Evolutionary conservation across 2,888 invertebrate species (phyloP), one percentile per base, ranked within the genome.

Genomic region (Dioctria rufipes): DNA sequence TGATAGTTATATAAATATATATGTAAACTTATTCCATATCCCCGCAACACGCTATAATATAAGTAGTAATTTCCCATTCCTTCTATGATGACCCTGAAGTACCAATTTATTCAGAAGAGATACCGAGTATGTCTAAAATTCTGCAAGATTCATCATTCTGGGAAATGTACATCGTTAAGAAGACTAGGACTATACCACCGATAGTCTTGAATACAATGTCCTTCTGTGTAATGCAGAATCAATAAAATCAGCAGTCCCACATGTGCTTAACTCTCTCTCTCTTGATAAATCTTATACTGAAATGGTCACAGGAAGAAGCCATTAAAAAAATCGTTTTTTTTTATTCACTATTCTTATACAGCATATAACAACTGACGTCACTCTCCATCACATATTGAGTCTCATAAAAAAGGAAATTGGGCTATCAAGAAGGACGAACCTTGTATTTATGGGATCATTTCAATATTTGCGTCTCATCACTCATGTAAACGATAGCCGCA

Each of bases 331-430:
- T 43, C 43, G 49, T 67, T 25, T 25, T 25, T n/a, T 43, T 67
- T 25, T 46, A 67, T 42, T 67, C 42, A 46, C 42, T 67, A 43
- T 13, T 67, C 46, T 46, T 67, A 67, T 25, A 25, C 25, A 25
- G 0, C 0, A 25, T 25, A 25, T 25, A 25, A 25, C 46, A 51
- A 71, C 54, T 71, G 71, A 54, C 40, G 71, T 71, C 40, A 25
- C 25, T 60, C n/a, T 60, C 60, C 60, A 13, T 60, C 60, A 60
- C 60, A 25, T 60, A 60, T n/a, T 60, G 60, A 60, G 5, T 51
- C 9, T 40, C 71, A 71, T 71, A 71, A 71, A 71, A 71, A 71
- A 54, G 71, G 71, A 71, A 71, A 71, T 71, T 71, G 71, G 54
- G 71, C 71, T 71, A 71, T 71, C 71, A 71, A 71, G 54, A 71